phyloP scores from a whole-genome alignment of 1,140 invertebrate genomes.

The Aphaenogaster rudis region DNA sequence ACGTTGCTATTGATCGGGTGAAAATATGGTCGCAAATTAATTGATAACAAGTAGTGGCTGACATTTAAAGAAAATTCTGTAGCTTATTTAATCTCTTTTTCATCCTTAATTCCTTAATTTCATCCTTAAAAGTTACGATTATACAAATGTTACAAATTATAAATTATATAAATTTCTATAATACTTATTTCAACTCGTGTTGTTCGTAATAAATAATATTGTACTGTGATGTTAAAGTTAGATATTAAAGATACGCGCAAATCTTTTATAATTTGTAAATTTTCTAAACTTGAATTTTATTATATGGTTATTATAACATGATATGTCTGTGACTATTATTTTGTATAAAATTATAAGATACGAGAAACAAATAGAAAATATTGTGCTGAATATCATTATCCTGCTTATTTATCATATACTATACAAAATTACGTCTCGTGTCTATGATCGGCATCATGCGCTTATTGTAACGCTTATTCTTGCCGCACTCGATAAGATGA shows the following conservation, averaged over 20 bases:
- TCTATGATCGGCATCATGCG: neutral
- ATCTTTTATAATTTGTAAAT: neutral
- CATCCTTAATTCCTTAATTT: neutral
- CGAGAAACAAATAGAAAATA: neutral
- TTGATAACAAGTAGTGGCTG: neutral
- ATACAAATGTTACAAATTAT: neutral
- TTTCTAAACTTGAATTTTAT: neutral
- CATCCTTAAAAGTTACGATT: neutral
- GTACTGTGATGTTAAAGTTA: neutral
- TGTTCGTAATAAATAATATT: neutral
- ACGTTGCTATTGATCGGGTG: neutral
- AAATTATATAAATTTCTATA: neutral
- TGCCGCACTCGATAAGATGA: constrained; percentile 4
- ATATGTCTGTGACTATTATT: neutral
- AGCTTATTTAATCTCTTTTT: neutral
- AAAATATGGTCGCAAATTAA: constrained; percentile 18
- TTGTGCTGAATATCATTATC: neutral
- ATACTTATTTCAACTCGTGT: neutral
- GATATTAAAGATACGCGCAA: neutral
- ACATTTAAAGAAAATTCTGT: neutral
- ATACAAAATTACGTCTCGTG: neutral
- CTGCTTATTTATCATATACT: neutral
- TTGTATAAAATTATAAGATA: neutral
- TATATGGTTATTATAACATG: neutral
- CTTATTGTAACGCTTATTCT: neutral